Base-by-base conservation (phyloP, 2,797 vertebrate genomes). In the Morelia viridis region DNA sequence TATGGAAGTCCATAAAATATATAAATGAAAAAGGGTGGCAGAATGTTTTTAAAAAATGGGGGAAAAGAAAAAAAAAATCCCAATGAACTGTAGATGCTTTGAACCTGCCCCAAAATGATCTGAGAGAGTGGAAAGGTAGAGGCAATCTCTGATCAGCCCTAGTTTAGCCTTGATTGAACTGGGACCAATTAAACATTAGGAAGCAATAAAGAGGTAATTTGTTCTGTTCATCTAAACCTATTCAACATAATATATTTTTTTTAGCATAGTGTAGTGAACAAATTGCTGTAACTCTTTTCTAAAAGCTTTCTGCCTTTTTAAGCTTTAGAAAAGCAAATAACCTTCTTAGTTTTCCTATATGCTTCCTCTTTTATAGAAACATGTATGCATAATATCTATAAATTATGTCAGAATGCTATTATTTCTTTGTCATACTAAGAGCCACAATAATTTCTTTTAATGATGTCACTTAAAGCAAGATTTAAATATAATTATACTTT, bases 401-500 rank as follows among this genome's bases (percentile, higher is more conserved):
- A 92, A 53, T 46, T 89, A 3, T 17, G 89, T n/a, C 3, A 85
- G 61, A 94, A 11, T 88, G 41, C 85, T 85, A 28, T 19, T 61
- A 91, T 9, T 94, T n/a, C 91, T 85, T 87, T 92, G 31, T 91
- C 24, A 95, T 57, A 62, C 0, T 1, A 68, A 19, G 2, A 93
- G 4, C 3, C 92, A 64, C 57, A 94, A 9, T 90, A 91, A 92
- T 35, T 71, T 24, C 3, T 3, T 93, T 90, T 92, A 94, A 53
- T 92, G 53, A 85, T 92, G 86, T 76, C 62, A 92, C 84, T 94
- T 94, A 90, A 92, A 91, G 19, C 58, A 89, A 94, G 88, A 92
- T 92, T 94, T 86, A 92, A 92, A 91, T 95, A 90, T 87, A 93
- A 93, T 24, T 92, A 91, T 90, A 92, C 90, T 93, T 89, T 94